phyloP scores from a whole-genome alignment of 2,888 invertebrate species.

The Rhaphigaster nebulosa region DNA sequence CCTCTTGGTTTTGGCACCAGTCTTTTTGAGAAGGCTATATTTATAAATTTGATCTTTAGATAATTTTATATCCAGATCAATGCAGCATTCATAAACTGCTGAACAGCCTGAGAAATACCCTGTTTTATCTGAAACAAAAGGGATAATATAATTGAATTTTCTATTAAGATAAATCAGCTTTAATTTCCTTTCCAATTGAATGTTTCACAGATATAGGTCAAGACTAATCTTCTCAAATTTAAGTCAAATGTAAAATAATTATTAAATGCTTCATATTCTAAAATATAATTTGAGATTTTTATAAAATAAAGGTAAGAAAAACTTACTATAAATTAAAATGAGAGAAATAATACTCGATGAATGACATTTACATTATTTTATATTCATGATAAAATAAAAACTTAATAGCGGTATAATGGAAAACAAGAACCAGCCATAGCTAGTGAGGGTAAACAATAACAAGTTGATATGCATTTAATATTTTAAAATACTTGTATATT shows the following conservation, averaged over 20 bases:
- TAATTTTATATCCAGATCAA: constrained; percentile 14
- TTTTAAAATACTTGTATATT: too few species aligned
- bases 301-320: neutral
- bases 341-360: neutral
- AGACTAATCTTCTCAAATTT: neutral
- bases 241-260: neutral
- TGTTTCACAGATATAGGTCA: neutral
- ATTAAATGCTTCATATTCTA: neutral
- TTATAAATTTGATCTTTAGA: constrained; percentile 46
- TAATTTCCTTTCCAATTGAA: neutral
- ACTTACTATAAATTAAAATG: neutral
- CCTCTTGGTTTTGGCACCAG: neutral
- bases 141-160: neutral
- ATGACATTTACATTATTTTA: neutral
- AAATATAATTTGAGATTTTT: neutral
- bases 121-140: constrained; percentile 31
- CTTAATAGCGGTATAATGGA: too few species aligned
- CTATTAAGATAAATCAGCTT: neutral
- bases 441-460: too few species aligned
- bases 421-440: too few species aligned
- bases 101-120: constrained; percentile 22
- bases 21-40: neutral
- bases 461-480: too few species aligned
- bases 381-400: too few species aligned
- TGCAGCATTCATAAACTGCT: constrained; percentile 36